Percentiles rank a stretch among this genome's conserved stretches.
These are phyloP conservation scores for Tetragonula carbonaria DNA, from an alignment of 2,888 invertebrate species.

Conservation along the genomic window DNA sequence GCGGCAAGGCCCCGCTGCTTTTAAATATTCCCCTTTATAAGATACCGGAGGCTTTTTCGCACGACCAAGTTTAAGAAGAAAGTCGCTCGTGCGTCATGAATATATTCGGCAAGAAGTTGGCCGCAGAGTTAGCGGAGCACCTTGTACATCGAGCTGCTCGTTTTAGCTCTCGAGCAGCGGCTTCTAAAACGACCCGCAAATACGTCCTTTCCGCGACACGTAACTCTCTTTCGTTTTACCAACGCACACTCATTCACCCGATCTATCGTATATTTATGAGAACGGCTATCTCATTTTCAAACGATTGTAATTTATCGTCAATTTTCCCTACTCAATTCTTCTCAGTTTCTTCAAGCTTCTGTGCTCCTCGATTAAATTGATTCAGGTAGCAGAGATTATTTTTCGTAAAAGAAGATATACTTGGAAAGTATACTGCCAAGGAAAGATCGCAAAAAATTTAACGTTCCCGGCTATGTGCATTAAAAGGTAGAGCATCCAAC, in stretches of 20 bases:
- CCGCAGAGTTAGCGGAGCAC: constrained; percentile 20
- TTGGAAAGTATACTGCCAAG: no score
- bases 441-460: no score
- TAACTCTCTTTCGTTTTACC: background rate
- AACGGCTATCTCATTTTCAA: background rate
- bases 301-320: background rate
- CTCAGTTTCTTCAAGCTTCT: background rate
- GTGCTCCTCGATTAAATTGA: background rate
- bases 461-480: no score
- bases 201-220: background rate
- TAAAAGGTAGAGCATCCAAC: no score
- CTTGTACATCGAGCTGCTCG: background rate
- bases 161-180: background rate
- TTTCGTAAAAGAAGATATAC: background rate
- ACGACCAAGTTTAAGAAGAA: constrained; percentile 21
- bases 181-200: background rate
- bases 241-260: background rate
- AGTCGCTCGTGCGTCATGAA: constrained; percentile 31
- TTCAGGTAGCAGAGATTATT: background rate
- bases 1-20: background rate
- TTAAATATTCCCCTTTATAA: constrained; percentile 28
- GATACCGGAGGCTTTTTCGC: constrained; percentile 3
- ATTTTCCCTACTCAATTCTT: background rate
- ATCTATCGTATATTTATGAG: background rate
- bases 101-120: constrained; percentile 28